Evolutionary conservation across 2,888 invertebrate genomes (phyloP).

Genomic region (Lasioglossum figueresi): DNA sequence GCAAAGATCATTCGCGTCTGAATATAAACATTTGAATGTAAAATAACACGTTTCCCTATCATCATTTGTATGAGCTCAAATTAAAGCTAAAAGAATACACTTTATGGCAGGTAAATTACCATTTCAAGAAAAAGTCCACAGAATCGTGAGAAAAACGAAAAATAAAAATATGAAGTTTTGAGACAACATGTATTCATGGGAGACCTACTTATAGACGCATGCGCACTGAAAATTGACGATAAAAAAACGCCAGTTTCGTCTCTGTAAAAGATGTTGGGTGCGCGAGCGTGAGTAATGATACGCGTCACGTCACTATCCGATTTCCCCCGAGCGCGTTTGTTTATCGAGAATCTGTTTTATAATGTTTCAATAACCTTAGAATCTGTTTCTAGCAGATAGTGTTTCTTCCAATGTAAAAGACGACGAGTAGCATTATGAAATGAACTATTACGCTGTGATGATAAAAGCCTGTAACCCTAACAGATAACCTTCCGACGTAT

Average conservation of each 20-base stretch:
- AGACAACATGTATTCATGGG: neutral
- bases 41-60: neutral
- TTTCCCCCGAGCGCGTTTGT: conserved; percentile 8
- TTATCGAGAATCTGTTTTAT: neutral
- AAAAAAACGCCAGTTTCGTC: neutral
- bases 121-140: neutral
- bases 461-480: conserved; percentile 17
- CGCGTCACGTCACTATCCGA: conserved; percentile 26
- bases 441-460: conserved; percentile 1
- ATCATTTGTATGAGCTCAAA: neutral
- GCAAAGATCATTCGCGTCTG: neutral
- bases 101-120: neutral
- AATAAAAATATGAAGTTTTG: neutral
- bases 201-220: conserved; percentile 1
- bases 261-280: neutral
- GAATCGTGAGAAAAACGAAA: neutral
- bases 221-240: neutral
- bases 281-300: conserved; percentile 12
- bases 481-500: conserved; percentile 32
- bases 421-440: neutral
- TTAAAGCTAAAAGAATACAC: neutral
- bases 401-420: neutral
- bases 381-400: neutral
- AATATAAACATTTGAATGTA: neutral
- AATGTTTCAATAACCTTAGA: neutral